A percentile compares a stretch with the other conserved stretches of the same genome.
These are phyloP conservation scores for Morpho helenor DNA, from an alignment of 2,888 invertebrate species.

Conservation along the genomic window DNA sequence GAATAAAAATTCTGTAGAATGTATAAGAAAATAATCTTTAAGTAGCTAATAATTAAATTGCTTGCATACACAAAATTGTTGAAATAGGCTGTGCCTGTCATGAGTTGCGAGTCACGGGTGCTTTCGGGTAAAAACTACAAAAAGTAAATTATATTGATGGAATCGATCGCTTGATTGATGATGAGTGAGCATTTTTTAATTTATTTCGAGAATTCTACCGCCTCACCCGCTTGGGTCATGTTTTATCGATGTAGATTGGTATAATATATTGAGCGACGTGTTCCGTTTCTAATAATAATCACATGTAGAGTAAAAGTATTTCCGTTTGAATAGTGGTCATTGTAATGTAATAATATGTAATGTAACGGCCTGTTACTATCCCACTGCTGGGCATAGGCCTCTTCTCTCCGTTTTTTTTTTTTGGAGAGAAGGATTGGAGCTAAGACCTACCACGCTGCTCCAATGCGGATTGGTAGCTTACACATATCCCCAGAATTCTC, in stretches of 20 bases:
- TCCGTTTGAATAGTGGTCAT: too few species aligned
- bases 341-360: too few species aligned
- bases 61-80: slow-evolving; percentile 23
- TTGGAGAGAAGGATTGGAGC: too few species aligned
- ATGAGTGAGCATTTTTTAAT: slow-evolving; percentile 77
- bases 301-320: too few species aligned
- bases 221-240: slow-evolving; percentile 47
- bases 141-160: slow-evolving; percentile 79
- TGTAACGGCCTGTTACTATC: too few species aligned
- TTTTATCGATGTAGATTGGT: slow-evolving; percentile 4
- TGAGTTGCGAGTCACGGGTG: slow-evolving; percentile 69
- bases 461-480: too few species aligned
- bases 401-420: too few species aligned
- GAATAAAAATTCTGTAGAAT: too few species aligned
- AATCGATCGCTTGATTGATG: slow-evolving; percentile 78
- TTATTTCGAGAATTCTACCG: slow-evolving; percentile 72
- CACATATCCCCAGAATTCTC: too few species aligned
- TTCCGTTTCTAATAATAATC: slow-evolving; percentile 9
- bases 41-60: slow-evolving; percentile 26
- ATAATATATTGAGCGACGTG: slow-evolving; percentile 7
- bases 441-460: too few species aligned
- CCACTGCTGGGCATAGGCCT: too few species aligned
- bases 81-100: slow-evolving; percentile 53
- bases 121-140: slow-evolving; percentile 76
- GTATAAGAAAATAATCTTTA: too few species aligned